Evolutionary conservation across 2,113 vertebrate genomes (phyloP), one percentile per base, ranked within the genome.

Genomic region (Lamprologus tigripictilis): DNA sequence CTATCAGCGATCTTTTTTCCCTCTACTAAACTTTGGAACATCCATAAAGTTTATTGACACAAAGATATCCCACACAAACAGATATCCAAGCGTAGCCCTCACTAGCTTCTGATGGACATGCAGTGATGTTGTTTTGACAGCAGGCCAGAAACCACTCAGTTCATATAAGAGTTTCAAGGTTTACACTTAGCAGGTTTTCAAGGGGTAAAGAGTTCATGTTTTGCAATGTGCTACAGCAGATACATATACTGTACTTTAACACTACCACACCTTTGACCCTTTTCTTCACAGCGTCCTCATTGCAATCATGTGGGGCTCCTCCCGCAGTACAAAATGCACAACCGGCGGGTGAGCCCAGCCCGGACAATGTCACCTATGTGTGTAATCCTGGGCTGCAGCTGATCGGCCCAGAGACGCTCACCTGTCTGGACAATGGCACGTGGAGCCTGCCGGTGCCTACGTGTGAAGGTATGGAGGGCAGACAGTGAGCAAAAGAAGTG

Each of bases 361-460:
- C 95, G 33, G 97, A 97, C 86, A 96, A 94, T 31, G 97, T 98
- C 76, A 97, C 93, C 19, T 99, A 98, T 13, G 66, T 93, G 2
- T 99, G 99, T 1, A 93, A 96, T 9, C 93, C 96, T 54, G 98
- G 98, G 0, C 97, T 98, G 94, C 96, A 96, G 51, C 94, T 99
- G 31, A 94, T 96, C 49, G 98, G 98, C 23, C 83, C 95, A 9
- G 88, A 97, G 37, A 96, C 92, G 19, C 94, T 97, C 33, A 91
- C 57, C 58, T 99, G 99, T 92, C 97, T 96, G 87, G 94, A 96
- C 26, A 94, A 99, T 81, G 97, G 98, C 53, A 96, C 94, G 0
- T 99, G 99, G 99, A 98, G 97, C 78, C 93, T 92, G 5, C 97
- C 98, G 5, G 91, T 97, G 16, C 99, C 98, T 17, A 96, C 96